A percentile compares a stretch with the other conserved stretches of the same genome.
phyloP scores from a whole-genome alignment of 2,888 invertebrate species.

The Craniophora ligustri region DNA sequence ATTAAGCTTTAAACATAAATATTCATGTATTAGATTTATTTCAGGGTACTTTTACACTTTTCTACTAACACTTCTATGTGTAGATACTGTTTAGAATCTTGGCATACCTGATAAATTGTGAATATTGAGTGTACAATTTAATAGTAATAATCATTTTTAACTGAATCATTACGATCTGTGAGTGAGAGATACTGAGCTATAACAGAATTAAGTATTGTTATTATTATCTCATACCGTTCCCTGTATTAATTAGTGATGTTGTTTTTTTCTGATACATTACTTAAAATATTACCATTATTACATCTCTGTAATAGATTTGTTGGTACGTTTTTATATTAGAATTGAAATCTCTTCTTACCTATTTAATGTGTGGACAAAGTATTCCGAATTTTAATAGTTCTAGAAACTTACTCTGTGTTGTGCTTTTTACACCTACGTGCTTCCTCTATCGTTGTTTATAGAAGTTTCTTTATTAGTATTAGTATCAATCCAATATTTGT shows the following conservation, averaged over 20 bases:
- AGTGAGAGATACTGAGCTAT: slow-evolving; percentile 22
- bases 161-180: slow-evolving; percentile 2
- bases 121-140: slow-evolving; percentile 37
- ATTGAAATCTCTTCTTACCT: neutral
- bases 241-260: too few species aligned
- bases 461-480: slow-evolving; percentile 41
- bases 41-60: slow-evolving; percentile 84
- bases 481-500: slow-evolving; percentile 23
- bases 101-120: slow-evolving; percentile 33
- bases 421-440: slow-evolving; percentile 80
- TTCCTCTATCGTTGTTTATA: slow-evolving; percentile 70
- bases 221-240: too few species aligned
- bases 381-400: slow-evolving; percentile 24
- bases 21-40: slow-evolving; percentile 56
- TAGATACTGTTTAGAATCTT: slow-evolving; percentile 44
- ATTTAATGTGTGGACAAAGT: slow-evolving; percentile 4
- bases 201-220: neutral
- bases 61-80: slow-evolving; percentile 62
- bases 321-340: neutral
- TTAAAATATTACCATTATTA: too few species aligned
- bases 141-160: slow-evolving; percentile 28
- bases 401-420: slow-evolving; percentile 77
- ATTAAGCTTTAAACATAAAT: slow-evolving; percentile 58
- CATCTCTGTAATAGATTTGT: too few species aligned
- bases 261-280: too few species aligned